Percentiles rank a stretch among this genome's conserved stretches.
These are phyloP conservation scores for Marmota flaviventris DNA, from an alignment of 2,113 vertebrate species.

Conservation along the genomic window DNA sequence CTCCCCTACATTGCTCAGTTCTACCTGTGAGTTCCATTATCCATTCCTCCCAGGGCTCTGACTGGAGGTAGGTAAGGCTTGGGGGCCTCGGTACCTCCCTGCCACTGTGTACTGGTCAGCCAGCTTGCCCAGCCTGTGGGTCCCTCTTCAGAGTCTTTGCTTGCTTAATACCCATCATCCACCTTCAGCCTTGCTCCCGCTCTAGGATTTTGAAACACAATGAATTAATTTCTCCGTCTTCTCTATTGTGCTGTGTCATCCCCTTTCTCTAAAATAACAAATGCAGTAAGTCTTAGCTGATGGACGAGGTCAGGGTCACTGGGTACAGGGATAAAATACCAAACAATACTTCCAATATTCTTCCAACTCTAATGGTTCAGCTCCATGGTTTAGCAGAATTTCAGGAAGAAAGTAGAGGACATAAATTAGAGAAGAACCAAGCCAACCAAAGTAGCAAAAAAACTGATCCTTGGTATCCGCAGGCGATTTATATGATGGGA, in stretches of 20 bases:
- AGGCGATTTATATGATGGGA: neutral
- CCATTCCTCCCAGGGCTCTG: neutral
- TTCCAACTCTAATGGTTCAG: neutral
- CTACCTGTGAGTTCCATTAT: neutral
- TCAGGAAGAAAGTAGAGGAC: neutral
- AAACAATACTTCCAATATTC: neutral
- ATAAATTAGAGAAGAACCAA: constrained; percentile 17
- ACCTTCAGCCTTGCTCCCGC: neutral
- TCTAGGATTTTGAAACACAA: neutral
- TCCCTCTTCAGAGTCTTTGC: neutral
- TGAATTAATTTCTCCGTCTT: constrained; percentile 3
- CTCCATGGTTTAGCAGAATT: neutral
- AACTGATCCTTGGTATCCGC: neutral
- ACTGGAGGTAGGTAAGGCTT: neutral
- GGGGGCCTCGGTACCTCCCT: neutral
- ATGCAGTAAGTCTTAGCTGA: neutral
- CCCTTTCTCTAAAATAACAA: neutral
- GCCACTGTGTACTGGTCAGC: neutral
- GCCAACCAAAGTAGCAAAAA: neutral
- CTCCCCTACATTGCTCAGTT: too few species aligned
- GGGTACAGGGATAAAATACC: neutral
- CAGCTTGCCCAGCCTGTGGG: neutral
- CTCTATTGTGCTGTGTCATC: neutral
- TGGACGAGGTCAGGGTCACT: neutral
- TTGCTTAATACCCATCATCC: neutral